Evolutionary conservation across 2,888 invertebrate genomes (phyloP).

Genomic region (Cetonia aurata): DNA sequence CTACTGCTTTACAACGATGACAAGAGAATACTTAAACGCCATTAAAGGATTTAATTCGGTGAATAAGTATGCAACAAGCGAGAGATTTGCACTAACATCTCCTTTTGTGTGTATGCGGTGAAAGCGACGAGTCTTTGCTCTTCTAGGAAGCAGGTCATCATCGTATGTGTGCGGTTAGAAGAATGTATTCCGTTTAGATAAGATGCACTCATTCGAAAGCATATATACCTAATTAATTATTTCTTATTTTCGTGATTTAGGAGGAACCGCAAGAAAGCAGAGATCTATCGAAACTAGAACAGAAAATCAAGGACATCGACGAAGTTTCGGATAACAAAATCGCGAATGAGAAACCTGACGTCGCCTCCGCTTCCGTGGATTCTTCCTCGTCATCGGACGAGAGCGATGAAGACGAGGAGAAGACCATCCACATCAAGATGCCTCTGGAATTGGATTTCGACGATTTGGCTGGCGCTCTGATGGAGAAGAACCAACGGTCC

Average conservation of each 20-base stretch:
- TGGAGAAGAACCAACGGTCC: constrained; percentile 80
- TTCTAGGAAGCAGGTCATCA: constrained; percentile 58
- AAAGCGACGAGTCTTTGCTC: constrained; percentile 63
- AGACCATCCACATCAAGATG: constrained; percentile 77
- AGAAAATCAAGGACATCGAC: constrained; percentile 54
- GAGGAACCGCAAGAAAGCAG: constrained; percentile 50
- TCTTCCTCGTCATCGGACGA: constrained; percentile 67
- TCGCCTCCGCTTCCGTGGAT: constrained; percentile 69
- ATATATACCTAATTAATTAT: neutral
- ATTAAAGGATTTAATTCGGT: constrained; percentile 36
- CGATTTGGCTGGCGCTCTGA: constrained; percentile 81
- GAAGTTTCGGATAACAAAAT: constrained; percentile 64
- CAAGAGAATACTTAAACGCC: neutral
- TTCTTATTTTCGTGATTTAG: constrained; percentile 35
- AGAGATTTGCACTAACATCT: constrained; percentile 48
- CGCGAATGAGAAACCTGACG: constrained; percentile 52
- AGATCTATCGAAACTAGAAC: constrained; percentile 54
- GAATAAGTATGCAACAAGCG: constrained; percentile 24
- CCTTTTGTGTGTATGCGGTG: constrained; percentile 54
- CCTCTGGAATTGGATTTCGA: constrained; percentile 87
- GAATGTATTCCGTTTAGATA: constrained; percentile 43
- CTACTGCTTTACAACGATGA: neutral
- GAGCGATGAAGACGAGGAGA: constrained; percentile 68
- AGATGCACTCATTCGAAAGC: constrained; percentile 8
- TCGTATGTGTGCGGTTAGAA: constrained; percentile 47